phyloP scores from a whole-genome alignment of 2,888 invertebrate genomes.

The Oegoconia quadripuncta region DNA sequence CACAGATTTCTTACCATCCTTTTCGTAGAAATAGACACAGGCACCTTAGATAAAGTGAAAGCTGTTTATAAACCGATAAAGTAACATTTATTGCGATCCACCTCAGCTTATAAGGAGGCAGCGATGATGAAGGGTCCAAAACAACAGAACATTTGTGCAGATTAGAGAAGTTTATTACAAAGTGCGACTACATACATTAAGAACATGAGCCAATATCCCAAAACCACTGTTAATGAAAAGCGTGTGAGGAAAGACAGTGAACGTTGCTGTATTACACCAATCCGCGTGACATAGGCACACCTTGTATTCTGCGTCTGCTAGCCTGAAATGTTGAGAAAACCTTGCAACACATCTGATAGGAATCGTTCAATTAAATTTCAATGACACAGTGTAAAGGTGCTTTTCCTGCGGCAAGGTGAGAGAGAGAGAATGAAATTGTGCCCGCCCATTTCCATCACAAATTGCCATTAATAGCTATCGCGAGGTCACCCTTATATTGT shows the following conservation, averaged over 20 bases:
- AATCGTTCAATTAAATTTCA: not conserved
- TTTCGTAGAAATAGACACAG: slow-evolving; percentile 73
- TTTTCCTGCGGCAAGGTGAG: not conserved
- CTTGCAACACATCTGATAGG: no score
- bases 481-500: no score
- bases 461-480: no score
- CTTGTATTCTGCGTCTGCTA: slow-evolving; percentile 56
- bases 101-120: slow-evolving; percentile 44
- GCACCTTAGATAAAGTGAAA: slow-evolving; percentile 73
- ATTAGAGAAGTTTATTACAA: not conserved
- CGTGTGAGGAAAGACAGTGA: not conserved
- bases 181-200: not conserved
- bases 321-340: slow-evolving; percentile 56
- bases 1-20: slow-evolving; percentile 73
- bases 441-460: not conserved
- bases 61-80: slow-evolving; percentile 69
- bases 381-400: not conserved
- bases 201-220: not conserved
- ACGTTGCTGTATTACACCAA: slow-evolving; percentile 54
- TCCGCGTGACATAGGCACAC: slow-evolving; percentile 64
- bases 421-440: not conserved
- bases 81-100: slow-evolving; percentile 64
- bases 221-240: not conserved
- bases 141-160: not conserved
- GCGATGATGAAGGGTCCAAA: slow-evolving; percentile 34